Evolutionary conservation across 2,888 invertebrate species (phyloP), one percentile per base, ranked within the genome.

Genomic region (Lymantria dispar): DNA sequence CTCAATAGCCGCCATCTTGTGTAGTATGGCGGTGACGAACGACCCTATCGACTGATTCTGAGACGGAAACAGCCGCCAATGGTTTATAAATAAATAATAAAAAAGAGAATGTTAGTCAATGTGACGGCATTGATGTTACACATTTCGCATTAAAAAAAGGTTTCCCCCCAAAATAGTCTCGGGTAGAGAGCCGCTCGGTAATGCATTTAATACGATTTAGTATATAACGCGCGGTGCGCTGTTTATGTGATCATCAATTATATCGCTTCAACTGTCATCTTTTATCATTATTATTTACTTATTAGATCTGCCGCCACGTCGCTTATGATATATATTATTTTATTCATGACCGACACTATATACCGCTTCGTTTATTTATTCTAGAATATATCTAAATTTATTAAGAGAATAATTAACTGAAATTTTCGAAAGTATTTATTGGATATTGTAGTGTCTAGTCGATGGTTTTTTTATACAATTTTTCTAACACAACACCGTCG

Each of bases 391-490:
- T 78, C 69, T 74, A 74, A 64, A 62, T 62, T 58, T 67, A 65
- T 58, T 57, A 59, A 60, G 56, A 59, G 62, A n/a, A n/a, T 73
- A 72, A 67, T 72, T 71, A 69, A 74, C 71, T 72, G 54, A 52
- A 70, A 72, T 54, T 50, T 76, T 72, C 60, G 72, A 72, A 69
- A 64, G 75, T 83, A 80, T 82, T 83, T 84, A 85, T 85, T 84
- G 81, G 81, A 78, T 80, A 81, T 78, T 72, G 74, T 83, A 84
- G 85, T 74, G 80, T 85, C 88, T 87, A 88, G 87, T 88, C 88
- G 82, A 80, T 70, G 80, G 75, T 63, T 74, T 74, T n/a, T n/a
- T 72, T 76, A 74, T 72, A 74, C 69, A 72, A 58, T 72, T 75
- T 60, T 73, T 61, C 65, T 65, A 70, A 72, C 64, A 64, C 58